Percentiles rank a stretch among this genome's conserved stretches.
Conservation (phyloP, 2,113 vertebrate species). For the Lophotis ruficrista region DNA sequence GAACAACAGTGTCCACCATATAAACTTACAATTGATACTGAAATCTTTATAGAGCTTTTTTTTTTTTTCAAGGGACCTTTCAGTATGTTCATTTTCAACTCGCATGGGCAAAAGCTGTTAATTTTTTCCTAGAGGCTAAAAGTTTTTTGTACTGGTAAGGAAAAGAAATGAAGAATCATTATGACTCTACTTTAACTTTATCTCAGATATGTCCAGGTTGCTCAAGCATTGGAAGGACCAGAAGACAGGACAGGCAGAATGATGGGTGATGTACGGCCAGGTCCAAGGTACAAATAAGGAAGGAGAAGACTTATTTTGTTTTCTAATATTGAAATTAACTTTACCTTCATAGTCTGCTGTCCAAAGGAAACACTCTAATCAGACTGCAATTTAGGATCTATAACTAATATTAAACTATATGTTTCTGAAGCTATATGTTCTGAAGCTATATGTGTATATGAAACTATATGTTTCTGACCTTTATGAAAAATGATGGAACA, state of each 20-base stretch:
- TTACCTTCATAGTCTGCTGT: neutral
- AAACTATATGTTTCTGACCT: too few relatives aligned
- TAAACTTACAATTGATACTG: neutral
- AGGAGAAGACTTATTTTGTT: neutral
- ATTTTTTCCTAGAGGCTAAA: neutral
- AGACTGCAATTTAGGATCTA: neutral
- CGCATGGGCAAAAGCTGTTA: neutral
- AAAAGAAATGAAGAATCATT: neutral
- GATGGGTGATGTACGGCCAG: neutral
- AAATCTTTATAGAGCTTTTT: neutral
- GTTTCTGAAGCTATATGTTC: neutral
- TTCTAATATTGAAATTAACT: neutral
- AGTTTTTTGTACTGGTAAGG: neutral
- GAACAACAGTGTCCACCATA: neutral
- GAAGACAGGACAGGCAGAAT: accelerated
- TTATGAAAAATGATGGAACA: neutral
- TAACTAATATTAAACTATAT: neutral
- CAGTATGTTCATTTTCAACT: neutral
- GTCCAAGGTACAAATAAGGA: neutral
- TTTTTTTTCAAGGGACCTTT: neutral
- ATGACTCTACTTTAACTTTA: neutral
- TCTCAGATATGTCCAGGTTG: neutral
- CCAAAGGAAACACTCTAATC: neutral
- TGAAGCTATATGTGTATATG: too few relatives aligned
- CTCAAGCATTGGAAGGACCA: neutral